Percentiles rank a stretch among this genome's conserved stretches.
These are phyloP conservation scores for Alcis repandata DNA, from an alignment of 2,888 invertebrate species.

Conservation along the genomic window DNA sequence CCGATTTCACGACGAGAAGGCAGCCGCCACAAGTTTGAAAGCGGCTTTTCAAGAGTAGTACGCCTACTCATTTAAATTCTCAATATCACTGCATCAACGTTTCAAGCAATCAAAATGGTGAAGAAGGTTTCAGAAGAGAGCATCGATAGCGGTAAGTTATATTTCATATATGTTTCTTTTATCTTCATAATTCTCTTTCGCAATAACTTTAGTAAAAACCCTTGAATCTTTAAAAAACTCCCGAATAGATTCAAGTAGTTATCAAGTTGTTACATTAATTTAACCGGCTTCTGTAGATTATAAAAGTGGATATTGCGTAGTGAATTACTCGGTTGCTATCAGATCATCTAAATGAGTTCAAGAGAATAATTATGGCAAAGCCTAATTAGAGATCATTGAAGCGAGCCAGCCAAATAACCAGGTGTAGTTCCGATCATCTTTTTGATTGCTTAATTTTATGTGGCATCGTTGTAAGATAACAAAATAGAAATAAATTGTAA, in stretches of 20 bases:
- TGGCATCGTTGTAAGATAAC: neutral
- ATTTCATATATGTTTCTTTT: slow-evolving; percentile 42
- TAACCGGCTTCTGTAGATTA: slow-evolving; percentile 50
- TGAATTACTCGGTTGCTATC: slow-evolving; percentile 45
- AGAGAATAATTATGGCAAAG: slow-evolving; percentile 14
- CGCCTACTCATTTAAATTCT: slow-evolving; percentile 78
- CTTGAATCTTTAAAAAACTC: neutral
- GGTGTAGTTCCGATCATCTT: neutral
- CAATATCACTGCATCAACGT: slow-evolving; percentile 77
- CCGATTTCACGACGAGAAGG: slow-evolving; percentile 86
- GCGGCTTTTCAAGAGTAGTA: slow-evolving; percentile 85
- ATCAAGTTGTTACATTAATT: slow-evolving; percentile 48
- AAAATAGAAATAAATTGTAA: too few species aligned
- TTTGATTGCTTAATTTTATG: neutral
- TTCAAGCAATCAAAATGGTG: slow-evolving; percentile 83
- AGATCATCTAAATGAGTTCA: slow-evolving; percentile 13
- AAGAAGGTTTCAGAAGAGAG: slow-evolving; percentile 87
- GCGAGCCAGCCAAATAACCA: neutral
- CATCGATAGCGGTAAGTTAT: slow-evolving; percentile 84
- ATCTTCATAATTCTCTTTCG: slow-evolving; percentile 17
- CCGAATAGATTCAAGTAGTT: neutral
- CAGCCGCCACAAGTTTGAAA: slow-evolving; percentile 84
- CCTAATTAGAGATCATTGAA: slow-evolving; percentile 28
- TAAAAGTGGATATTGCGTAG: slow-evolving; percentile 54
- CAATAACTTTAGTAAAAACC: neutral